Evolutionary conservation across 92 coral and sea anemone genomes (phyloP), one percentile per base, ranked within the genome.

Genomic region (Micromussa lordhowensis): DNA sequence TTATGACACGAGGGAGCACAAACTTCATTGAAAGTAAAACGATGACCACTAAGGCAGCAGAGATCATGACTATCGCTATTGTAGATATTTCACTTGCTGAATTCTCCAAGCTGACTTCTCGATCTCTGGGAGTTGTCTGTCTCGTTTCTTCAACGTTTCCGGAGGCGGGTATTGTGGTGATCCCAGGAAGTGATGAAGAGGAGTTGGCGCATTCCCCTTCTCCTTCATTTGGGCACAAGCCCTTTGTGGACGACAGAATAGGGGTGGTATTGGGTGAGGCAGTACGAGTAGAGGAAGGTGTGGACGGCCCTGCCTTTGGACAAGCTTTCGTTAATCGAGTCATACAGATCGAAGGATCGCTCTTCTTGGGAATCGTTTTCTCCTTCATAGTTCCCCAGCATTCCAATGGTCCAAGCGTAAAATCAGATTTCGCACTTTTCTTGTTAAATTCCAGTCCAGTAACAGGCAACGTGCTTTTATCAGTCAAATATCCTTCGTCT

Each of bases 401-500:
- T 85, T 97, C 99, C 80, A 97, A 89, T 22, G 98, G 95, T 5
- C 99, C 99, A 28, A 97, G 83, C 7, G 87, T 84, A 75, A 95
- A 92, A 85, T 89, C 85, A 22, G 98, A 91, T 16, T 26, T 85
- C 24, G 85, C 90, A 66, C 96, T 92, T 84, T 86, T 92, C 73
- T 78, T 34, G 75, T 87, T 92, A 81, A 97, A 96, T 75, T 40
- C 70, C 14, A 97, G 31, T 75, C 77, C 75, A n/a, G 81, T 93
- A 2, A 97, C 98, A 6, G 99, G 99, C 17, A 97, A 91, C 6
- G 89, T 69, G 32, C 75, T 84, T 72, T 95, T 94, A 21, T 86
- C 80, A 6, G 90, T 93, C 32, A 95, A 84, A 79, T 91, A 97
- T n/a, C 99, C 99, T 55, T 93, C 96, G 75, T 97, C 99, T 71